phyloP scores from a whole-genome alignment of 2,888 invertebrate genomes.

The Drosophila demipolita region DNA sequence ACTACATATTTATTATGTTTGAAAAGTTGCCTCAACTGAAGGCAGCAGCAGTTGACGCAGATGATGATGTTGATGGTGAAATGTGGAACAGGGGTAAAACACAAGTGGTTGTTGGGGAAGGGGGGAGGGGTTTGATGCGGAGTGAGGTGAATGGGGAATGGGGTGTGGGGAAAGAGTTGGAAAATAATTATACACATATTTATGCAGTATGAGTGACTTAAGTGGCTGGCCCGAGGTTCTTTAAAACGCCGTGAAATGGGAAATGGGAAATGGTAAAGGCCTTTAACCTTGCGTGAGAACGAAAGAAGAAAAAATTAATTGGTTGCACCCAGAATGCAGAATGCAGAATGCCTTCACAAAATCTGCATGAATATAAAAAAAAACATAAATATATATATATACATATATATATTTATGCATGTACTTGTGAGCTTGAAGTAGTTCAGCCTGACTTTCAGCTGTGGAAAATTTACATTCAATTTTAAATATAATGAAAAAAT shows the following conservation, averaged over 20 bases:
- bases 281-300: conserved; percentile 47
- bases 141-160: background rate
- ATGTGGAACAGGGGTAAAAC: conserved; percentile 36
- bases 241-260: conserved; percentile 57
- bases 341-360: conserved; percentile 18
- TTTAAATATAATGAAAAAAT: background rate
- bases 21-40: conserved; percentile 48
- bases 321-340: conserved; percentile 29
- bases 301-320: conserved; percentile 32
- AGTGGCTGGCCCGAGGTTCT: conserved; percentile 37
- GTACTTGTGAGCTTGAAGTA: conserved; percentile 5
- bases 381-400: background rate
- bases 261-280: conserved; percentile 32
- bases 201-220: conserved; percentile 44
- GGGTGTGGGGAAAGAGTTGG: conserved; percentile 21
- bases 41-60: conserved; percentile 25
- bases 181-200: conserved; percentile 59
- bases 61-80: conserved; percentile 40
- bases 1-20: conserved; percentile 34
- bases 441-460: background rate
- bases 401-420: background rate
- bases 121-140: too few species aligned
- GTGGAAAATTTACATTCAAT: conserved; percentile 1
- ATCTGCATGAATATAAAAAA: background rate
- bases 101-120: background rate